Evolutionary conservation across 2,888 invertebrate genomes (phyloP), one percentile per base, ranked within the genome.

Genomic region (Trissolcus japonicus): DNA sequence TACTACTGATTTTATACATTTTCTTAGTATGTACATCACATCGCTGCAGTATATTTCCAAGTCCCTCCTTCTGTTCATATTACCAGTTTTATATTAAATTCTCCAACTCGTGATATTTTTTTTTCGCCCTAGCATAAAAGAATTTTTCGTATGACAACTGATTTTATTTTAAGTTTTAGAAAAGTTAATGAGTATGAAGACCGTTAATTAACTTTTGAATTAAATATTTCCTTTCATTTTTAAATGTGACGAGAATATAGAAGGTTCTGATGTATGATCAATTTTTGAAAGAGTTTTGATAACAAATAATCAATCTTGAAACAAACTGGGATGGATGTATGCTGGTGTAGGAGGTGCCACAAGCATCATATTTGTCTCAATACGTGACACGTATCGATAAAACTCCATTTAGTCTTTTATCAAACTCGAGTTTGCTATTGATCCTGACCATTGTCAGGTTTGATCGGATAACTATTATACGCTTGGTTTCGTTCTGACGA

Each of bases 401-500:
- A 75, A 68, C 54, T 59, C 66, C 57, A 68, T 75, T 75, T 63
- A 63, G 74, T 62, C 67, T 62, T 74, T 74, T 67, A 67, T 74
- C 73, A 59, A 54, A 63, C 17, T 16, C 17, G 21, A 35, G 53
- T 35, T 60, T 40, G n/a, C 57, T 75, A 75, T 75, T 75, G 74
- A 75, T 75, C 74, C 68, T 68, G 63, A 59, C 67, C 59, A 75
- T 75, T 75, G 74, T 75, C 62, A 63, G 46, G 54, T 68, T 75
- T 68, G 57, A 75, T 75, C 74, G 68, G 67, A 74, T 67, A 74
- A 67, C 74, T 74, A 74, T 74, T 74, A 74, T 74, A 74, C 67
- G 62, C 68, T 59, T 63, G 63, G 62, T 75, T 75, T 68, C 29
- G 16, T n/a, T 41, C 48, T 63, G 62, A 74, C 53, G 73, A 67